Conservation (phyloP, 2,888 invertebrate genomes). For the Eupithecia dodoneata region DNA sequence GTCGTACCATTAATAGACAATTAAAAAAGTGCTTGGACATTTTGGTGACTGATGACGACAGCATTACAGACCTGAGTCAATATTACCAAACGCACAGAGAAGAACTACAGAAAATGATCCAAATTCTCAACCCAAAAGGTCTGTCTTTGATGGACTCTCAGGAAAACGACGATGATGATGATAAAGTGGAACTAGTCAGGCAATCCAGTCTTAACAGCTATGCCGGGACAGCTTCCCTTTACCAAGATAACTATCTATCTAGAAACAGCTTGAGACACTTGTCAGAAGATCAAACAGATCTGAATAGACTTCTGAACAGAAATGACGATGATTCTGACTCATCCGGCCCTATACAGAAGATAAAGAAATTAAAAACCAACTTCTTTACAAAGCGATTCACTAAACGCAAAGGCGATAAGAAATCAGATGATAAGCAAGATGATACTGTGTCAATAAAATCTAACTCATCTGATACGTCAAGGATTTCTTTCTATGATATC, state of each 20-base stretch:
- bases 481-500: constrained; percentile 73
- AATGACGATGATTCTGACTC: constrained; percentile 76
- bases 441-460: constrained; percentile 82
- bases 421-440: constrained; percentile 59
- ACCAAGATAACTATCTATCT: constrained; percentile 70
- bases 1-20: constrained; percentile 68
- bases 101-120: constrained; percentile 69
- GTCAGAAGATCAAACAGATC: constrained; percentile 74
- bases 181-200: constrained; percentile 60
- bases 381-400: constrained; percentile 86
- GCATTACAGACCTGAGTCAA: constrained; percentile 68
- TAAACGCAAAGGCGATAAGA: constrained; percentile 78
- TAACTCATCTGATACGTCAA: constrained; percentile 78
- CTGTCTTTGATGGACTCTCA: constrained; percentile 69
- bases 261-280: constrained; percentile 71
- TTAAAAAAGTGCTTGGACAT: constrained; percentile 86
- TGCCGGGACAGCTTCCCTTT: constrained; percentile 67
- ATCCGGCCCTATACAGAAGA: constrained; percentile 77
- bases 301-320: constrained; percentile 80
- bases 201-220: constrained; percentile 67
- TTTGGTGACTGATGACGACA: constrained; percentile 81
- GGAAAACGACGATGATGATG: constrained; percentile 75
- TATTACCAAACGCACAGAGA: constrained; percentile 76
- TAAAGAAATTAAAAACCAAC: constrained; percentile 86
- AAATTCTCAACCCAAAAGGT: constrained; percentile 71